Evolutionary conservation across 2,113 vertebrate genomes (phyloP).

Genomic region (Chrysemys picta): DNA sequence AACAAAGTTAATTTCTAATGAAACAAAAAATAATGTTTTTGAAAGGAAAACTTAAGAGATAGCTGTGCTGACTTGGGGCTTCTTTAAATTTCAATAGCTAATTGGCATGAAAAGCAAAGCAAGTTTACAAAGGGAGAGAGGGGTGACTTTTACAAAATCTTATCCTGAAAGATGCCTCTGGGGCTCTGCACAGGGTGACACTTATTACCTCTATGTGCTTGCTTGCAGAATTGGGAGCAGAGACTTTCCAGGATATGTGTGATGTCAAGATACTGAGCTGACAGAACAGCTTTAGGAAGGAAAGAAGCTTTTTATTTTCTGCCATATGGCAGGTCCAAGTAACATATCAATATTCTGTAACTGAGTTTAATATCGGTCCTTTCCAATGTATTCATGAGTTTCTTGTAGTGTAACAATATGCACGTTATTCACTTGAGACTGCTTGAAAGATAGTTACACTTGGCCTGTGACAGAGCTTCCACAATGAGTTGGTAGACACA

Average conservation of each 20-base stretch:
- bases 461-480: not conserved
- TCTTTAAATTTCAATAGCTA: not conserved
- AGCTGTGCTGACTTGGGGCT: not conserved
- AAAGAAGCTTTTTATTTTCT: not conserved
- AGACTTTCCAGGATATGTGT: not conserved
- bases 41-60: not conserved
- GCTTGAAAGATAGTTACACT: not conserved
- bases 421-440: not conserved
- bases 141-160: not conserved
- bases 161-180: not conserved
- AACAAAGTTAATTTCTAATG: not conserved
- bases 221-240: not conserved
- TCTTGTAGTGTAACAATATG: not conserved
- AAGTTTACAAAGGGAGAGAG: not conserved
- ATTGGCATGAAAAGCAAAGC: not conserved
- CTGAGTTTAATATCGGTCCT: not conserved
- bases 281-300: not conserved
- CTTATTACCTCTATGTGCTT: not conserved
- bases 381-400: not conserved
- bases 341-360: not conserved
- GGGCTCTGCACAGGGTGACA: not conserved
- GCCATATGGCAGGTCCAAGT: not conserved
- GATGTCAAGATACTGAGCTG: not conserved
- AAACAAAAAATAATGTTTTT: not conserved
- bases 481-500: not conserved